These are phyloP conservation scores for Cosmia pyralina DNA, from an alignment of 2,888 invertebrate genomes.

Conservation along the genomic window DNA sequence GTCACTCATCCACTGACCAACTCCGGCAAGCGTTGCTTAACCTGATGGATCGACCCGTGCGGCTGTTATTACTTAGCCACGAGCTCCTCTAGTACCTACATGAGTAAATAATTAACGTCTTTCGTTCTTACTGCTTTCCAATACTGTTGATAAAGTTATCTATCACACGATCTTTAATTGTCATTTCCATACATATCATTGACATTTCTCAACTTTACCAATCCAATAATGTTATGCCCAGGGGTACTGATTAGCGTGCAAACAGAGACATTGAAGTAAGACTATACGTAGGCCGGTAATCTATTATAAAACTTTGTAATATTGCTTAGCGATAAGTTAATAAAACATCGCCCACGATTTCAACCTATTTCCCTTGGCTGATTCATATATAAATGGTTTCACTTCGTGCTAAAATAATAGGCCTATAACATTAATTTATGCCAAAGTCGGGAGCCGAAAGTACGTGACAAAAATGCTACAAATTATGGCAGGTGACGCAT, in stretches of 20 bases:
- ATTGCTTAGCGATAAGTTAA: constrained; percentile 51
- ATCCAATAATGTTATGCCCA: constrained; percentile 35
- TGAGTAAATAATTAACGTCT: neutral
- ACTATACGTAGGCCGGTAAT: constrained; percentile 53
- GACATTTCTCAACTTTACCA: constrained; percentile 12
- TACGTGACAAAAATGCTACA: constrained; percentile 54
- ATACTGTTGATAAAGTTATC: neutral
- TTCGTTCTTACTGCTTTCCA: neutral
- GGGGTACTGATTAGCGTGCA: constrained; percentile 40
- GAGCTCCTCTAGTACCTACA: too few relatives aligned
- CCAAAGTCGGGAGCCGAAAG: constrained; percentile 13
- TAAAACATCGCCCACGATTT: constrained; percentile 55
- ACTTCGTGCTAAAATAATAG: constrained; percentile 45
- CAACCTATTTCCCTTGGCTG: constrained; percentile 39
- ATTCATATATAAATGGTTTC: constrained; percentile 52
- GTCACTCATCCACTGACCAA: too few relatives aligned
- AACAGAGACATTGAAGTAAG: constrained; percentile 43
- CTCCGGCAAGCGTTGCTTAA: too few relatives aligned
- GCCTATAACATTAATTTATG: constrained; percentile 33
- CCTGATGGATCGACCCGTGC: too few relatives aligned
- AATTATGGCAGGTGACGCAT: constrained; percentile 53
- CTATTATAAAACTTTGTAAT: constrained; percentile 51
- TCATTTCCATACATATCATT: constrained; percentile 30
- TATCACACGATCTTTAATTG: constrained; percentile 23
- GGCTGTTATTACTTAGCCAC: too few relatives aligned